phyloP scores from a whole-genome alignment of 2,113 vertebrate genomes.

The Ploceus nigricollis region DNA sequence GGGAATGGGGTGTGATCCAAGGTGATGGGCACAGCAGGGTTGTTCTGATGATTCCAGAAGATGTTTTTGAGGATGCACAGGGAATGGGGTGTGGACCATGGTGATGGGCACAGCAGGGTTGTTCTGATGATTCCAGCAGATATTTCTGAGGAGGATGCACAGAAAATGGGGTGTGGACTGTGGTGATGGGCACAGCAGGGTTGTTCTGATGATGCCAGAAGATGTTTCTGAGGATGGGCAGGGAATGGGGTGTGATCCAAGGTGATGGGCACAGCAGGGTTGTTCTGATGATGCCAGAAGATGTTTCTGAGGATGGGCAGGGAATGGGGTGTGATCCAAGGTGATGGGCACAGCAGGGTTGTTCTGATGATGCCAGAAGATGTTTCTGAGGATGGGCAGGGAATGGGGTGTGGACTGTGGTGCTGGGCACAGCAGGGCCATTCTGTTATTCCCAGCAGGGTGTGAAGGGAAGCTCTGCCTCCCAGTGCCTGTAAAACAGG shows the following conservation, averaged over 20 bases:
- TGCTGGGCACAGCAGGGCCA: background rate
- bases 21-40: background rate
- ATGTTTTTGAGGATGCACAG: background rate
- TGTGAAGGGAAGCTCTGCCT: background rate
- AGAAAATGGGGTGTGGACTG: accelerated
- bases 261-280: background rate
- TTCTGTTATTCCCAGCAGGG: background rate
- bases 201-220: background rate
- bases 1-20: accelerated
- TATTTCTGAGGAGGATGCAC: background rate
- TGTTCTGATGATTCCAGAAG: background rate
- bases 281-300: background rate
- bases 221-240: background rate
- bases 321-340: accelerated
- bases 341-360: background rate
- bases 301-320: background rate
- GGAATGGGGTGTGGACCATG: accelerated
- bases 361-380: background rate
- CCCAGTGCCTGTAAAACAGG: background rate
- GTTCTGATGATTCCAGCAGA: background rate
- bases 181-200: background rate
- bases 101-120: background rate
- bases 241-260: background rate
- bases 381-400: background rate
- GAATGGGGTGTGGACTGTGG: accelerated